Conservation (phyloP, 2,888 invertebrate genomes). For the Eupithecia pulchellata region DNA sequence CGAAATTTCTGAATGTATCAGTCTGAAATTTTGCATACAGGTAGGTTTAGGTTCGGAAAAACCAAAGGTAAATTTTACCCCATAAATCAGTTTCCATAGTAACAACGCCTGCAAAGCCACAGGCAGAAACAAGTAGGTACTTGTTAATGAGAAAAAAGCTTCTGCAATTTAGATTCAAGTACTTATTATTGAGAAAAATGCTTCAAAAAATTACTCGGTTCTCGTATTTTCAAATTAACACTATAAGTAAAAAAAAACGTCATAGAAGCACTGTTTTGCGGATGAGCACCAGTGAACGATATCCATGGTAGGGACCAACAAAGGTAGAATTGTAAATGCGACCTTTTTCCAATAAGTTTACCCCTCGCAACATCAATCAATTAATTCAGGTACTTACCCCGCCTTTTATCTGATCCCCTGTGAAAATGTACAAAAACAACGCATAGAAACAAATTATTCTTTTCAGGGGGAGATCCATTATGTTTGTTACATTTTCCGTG, state of each 20-base stretch:
- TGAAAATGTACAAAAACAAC: slow-evolving; percentile 41
- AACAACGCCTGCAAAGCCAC: neutral
- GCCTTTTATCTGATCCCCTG: slow-evolving; percentile 52
- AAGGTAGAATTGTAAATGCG: slow-evolving; percentile 58
- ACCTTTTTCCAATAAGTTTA: slow-evolving; percentile 57
- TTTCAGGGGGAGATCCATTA: slow-evolving; percentile 36
- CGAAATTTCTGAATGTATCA: neutral
- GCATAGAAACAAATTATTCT: slow-evolving; percentile 41
- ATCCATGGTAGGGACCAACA: slow-evolving; percentile 47
- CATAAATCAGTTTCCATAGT: neutral
- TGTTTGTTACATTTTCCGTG: slow-evolving; percentile 35
- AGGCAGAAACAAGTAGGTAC: neutral
- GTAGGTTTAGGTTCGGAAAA: neutral
- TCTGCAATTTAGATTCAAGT: neutral
- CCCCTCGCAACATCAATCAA: slow-evolving; percentile 65
- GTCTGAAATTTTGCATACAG: neutral
- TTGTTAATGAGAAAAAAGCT: neutral
- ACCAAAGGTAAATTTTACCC: neutral
- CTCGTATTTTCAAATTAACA: neutral
- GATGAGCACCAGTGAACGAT: neutral
- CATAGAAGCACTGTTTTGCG: neutral
- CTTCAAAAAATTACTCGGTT: neutral
- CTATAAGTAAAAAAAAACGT: neutral
- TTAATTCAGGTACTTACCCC: slow-evolving; percentile 61
- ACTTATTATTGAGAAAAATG: neutral